Evolutionary conservation across 2,797 vertebrate species (phyloP).

Genomic region (Morus bassanus): DNA sequence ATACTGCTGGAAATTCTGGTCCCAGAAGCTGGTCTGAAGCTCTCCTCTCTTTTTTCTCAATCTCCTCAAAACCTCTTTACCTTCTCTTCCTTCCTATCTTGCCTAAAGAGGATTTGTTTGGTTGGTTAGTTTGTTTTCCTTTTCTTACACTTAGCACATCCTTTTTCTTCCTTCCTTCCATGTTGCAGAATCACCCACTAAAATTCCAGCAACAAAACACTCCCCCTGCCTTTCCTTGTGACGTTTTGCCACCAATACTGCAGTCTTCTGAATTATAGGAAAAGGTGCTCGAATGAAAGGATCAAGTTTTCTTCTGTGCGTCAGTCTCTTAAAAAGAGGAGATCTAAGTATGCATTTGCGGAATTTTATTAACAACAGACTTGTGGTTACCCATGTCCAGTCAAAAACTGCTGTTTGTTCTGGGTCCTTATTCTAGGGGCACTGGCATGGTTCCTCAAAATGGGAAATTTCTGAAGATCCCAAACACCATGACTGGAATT

Average conservation of each 20-base stretch:
- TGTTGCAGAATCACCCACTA: neutral
- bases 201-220: rapidly evolving
- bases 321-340: neutral
- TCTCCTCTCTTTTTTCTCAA: neutral
- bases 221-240: neutral
- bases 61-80: neutral
- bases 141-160: neutral
- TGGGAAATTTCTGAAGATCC: neutral
- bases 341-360: neutral
- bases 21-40: neutral
- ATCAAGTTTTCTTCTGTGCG: neutral
- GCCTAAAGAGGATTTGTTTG: neutral
- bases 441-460: neutral
- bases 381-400: neutral
- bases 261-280: neutral
- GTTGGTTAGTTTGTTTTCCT: rapidly evolving
- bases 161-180: neutral
- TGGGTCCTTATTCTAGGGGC: rapidly evolving
- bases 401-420: rapidly evolving
- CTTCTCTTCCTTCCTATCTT: neutral
- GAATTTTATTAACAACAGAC: neutral
- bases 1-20: neutral
- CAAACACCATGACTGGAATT: rapidly evolving
- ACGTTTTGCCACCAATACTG: neutral
- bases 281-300: neutral